These are phyloP conservation scores for Clupea harengus DNA, from an alignment of 2,113 vertebrate genomes.

Conservation along the genomic window DNA sequence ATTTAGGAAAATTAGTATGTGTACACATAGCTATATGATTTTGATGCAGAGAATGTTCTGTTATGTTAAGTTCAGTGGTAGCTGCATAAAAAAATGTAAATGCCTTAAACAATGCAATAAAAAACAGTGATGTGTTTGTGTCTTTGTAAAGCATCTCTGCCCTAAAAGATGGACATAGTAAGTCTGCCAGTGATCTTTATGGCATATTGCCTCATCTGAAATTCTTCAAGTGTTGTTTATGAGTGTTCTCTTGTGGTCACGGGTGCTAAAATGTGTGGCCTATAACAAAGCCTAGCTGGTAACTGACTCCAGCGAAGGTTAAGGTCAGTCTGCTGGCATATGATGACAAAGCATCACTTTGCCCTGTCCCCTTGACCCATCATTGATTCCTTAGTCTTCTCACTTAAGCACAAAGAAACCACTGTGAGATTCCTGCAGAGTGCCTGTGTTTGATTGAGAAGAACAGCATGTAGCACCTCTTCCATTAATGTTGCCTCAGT, in stretches of 20 bases:
- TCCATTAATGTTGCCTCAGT: slow-evolving; percentile 25
- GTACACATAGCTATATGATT: neutral
- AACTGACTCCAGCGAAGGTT: slow-evolving; percentile 28
- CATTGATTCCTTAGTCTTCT: slow-evolving; percentile 46
- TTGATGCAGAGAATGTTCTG: neutral
- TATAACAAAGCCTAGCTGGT: neutral
- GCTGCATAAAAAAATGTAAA: neutral
- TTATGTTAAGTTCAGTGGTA: neutral
- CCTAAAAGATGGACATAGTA: too few relatives aligned
- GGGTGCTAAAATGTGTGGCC: neutral
- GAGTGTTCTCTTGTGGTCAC: slow-evolving; percentile 9
- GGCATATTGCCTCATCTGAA: neutral
- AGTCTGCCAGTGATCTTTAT: too few relatives aligned
- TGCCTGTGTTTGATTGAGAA: slow-evolving; percentile 43
- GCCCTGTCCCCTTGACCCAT: slow-evolving; percentile 32
- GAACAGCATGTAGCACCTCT: slow-evolving; percentile 36
- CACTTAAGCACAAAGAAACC: slow-evolving; percentile 56
- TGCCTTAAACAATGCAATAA: too few relatives aligned
- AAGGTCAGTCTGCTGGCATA: slow-evolving; percentile 46
- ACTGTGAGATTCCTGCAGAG: slow-evolving; percentile 46
- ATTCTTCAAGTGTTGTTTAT: neutral
- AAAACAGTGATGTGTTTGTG: too few relatives aligned
- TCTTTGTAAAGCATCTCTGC: too few relatives aligned
- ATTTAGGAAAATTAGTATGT: too few relatives aligned
- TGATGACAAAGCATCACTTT: slow-evolving; percentile 34